Evolutionary conservation across 1,140 invertebrate genomes (phyloP).

Genomic region (Ylistrum balloti): DNA sequence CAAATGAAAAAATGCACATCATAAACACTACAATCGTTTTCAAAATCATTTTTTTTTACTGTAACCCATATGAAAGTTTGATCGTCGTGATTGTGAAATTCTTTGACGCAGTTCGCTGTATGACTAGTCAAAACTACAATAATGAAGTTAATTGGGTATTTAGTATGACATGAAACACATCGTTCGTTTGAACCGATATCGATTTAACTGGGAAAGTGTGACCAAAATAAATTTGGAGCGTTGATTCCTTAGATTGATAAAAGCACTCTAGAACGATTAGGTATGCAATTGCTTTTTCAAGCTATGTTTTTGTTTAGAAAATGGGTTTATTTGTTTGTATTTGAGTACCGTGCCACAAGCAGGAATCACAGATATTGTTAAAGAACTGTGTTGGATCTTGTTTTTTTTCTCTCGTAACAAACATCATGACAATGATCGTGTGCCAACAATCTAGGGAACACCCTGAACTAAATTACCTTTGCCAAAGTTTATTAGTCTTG

Average conservation of each 20-base stretch:
- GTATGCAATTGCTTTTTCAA: not conserved
- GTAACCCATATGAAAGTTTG: not conserved
- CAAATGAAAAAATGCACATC: not conserved
- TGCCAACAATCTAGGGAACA: not conserved
- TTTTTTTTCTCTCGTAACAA: not conserved
- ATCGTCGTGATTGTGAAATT: not conserved
- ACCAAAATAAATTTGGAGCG: not conserved
- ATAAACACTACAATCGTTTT: not conserved
- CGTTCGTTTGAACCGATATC: not conserved
- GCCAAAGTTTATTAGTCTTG: not conserved
- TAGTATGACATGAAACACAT: not conserved
- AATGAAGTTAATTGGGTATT: not conserved
- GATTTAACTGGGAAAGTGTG: not conserved
- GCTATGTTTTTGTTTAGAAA: not conserved
- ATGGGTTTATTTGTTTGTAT: not conserved
- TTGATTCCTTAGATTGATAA: not conserved
- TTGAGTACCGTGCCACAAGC: not conserved
- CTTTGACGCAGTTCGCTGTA: slow-evolving; percentile 13
- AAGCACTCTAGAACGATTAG: not conserved
- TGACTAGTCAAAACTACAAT: slow-evolving; percentile 2
- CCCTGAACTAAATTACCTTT: not conserved
- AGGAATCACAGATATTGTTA: not conserved
- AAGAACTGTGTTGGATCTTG: not conserved
- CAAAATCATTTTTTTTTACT: not conserved
- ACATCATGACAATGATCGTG: not conserved